Conservation (phyloP, 2,797 vertebrate genomes). For the Etheostoma nigrum region DNA sequence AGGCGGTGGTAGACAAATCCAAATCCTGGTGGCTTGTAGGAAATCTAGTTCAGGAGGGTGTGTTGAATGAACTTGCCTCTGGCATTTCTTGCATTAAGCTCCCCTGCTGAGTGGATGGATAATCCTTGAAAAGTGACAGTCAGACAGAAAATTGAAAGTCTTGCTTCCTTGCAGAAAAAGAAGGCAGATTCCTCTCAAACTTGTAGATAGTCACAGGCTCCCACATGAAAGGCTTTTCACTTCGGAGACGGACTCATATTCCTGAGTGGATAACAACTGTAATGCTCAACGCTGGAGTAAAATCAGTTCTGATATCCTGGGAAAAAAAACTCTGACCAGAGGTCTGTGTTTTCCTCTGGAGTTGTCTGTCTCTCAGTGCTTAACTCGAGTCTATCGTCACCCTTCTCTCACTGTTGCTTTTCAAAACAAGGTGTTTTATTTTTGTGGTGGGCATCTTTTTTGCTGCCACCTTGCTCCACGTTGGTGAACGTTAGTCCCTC, state of each 20-base stretch:
- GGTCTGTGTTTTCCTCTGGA: constrained; percentile 31
- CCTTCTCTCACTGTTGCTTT: constrained; percentile 41
- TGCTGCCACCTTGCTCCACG: constrained; percentile 48
- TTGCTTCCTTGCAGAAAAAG: constrained; percentile 39
- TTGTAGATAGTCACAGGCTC: constrained; percentile 42
- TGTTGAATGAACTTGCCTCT: constrained; percentile 67
- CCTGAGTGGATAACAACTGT: constrained; percentile 54
- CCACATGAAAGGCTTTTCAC: constrained; percentile 53
- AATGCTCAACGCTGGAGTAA: constrained; percentile 29
- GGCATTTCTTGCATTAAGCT: constrained; percentile 65
- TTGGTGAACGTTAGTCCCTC: constrained; percentile 34
- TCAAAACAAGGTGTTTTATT: constrained; percentile 65
- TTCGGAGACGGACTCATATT: constrained; percentile 52
- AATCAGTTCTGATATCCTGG: constrained; percentile 57
- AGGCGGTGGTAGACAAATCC: constrained; percentile 65
- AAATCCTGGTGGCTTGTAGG: constrained; percentile 54
- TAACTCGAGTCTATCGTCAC: constrained; percentile 73
- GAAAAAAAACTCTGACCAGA: constrained; percentile 26
- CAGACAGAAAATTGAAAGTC: constrained; percentile 11
- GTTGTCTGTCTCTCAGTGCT: constrained; percentile 39
- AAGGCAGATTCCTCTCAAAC: constrained; percentile 49
- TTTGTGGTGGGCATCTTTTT: constrained; percentile 74
- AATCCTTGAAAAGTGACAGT: constrained; percentile 61
- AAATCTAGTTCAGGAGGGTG: constrained; percentile 65
- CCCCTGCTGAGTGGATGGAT: constrained; percentile 60